Evolutionary conservation across 2,797 vertebrate genomes (phyloP).

Genomic region (Acipenser ruthenus): DNA sequence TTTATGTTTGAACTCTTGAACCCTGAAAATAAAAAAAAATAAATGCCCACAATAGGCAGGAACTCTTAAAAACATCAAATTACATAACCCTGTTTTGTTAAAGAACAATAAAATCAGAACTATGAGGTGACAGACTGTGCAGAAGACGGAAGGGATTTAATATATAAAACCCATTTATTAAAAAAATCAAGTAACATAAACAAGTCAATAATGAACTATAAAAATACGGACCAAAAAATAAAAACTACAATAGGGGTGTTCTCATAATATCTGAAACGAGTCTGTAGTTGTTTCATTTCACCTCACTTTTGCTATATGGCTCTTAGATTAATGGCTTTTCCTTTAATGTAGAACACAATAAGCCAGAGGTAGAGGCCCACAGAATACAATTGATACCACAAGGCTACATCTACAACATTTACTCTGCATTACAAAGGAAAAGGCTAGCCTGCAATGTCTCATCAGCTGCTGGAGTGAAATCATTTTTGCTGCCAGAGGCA

Average conservation of each 20-base stretch:
- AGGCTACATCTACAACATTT: slow-evolving; percentile 51
- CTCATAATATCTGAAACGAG: slow-evolving; percentile 66
- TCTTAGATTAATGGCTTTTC: slow-evolving; percentile 45
- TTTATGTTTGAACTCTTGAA: too few species aligned
- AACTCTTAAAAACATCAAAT: too few species aligned
- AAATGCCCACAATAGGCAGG: too few species aligned
- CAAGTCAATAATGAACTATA: slow-evolving; percentile 57
- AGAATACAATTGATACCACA: slow-evolving; percentile 54
- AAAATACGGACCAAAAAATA: slow-evolving; percentile 36
- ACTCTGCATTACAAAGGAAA: slow-evolving; percentile 52
- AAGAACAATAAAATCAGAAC: too few species aligned
- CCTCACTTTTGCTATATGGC: slow-evolving; percentile 35
- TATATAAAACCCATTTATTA: slow-evolving; percentile 79
- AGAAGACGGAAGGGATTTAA: slow-evolving; percentile 20
- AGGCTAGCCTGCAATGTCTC: slow-evolving; percentile 51
- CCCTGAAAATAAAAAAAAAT: too few species aligned
- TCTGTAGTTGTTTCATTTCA: slow-evolving; percentile 38
- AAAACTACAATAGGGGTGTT: slow-evolving; percentile 48
- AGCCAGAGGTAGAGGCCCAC: slow-evolving; percentile 59
- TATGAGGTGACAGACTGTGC: too few species aligned
- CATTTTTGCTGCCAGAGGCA: slow-evolving; percentile 38
- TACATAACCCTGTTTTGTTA: too few species aligned
- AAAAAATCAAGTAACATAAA: slow-evolving; percentile 66
- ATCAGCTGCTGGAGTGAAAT: slow-evolving; percentile 52
- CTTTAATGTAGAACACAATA: slow-evolving; percentile 46